Base-by-base conservation (phyloP, 2,113 vertebrate species). In the Coregonus clupeaformis region DNA sequence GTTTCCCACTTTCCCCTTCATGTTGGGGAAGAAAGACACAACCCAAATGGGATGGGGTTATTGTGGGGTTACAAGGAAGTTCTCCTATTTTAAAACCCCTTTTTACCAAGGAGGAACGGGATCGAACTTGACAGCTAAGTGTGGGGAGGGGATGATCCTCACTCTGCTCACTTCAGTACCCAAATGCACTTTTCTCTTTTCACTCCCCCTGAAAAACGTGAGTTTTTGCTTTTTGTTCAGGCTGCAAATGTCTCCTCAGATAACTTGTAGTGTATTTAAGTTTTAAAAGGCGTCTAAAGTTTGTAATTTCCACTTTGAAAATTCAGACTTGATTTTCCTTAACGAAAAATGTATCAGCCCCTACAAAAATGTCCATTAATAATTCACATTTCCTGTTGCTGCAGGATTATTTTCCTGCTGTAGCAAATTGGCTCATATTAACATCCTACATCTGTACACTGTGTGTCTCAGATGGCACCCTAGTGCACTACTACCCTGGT, bases 111-210 rank as follows among this genome's bases (percentile, higher is more conserved):
- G 49, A 20, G 49, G 49, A 67, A 68, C 24, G 9, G 55, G 52
- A 75, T 55, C 29, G 24, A 65, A 77, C 25, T 68, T 81, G 72
- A 77, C 29, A 77, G 12, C 5, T 16, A 24, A 20, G 52, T 30
- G 73, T 32, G 36, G 22, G 55, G 70, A 59, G 49, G 42, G 55
- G 14, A 30, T 68, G 13, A 2, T 36, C 7, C n/a, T 47, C 45
- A 29, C 63, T 25, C 47, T 1, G 4, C 30, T 32, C 72, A 52
- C 60, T 55, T 73, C 32, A 29, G 27, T 25, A 32, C 29, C 66
- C 27, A 70, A 49, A 70, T 7, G 12, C 18, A 6, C 13, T 68
- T 27, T 14, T 30, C 25, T 32, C 24, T 9, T 27, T 14, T 18
- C 22, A 36, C 49, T 57, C 3, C 30, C 22, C 63, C 16, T 11